Evolutionary conservation across 2,797 vertebrate genomes (phyloP), one percentile per base, ranked within the genome.

Genomic region (Malurus leucopterus): DNA sequence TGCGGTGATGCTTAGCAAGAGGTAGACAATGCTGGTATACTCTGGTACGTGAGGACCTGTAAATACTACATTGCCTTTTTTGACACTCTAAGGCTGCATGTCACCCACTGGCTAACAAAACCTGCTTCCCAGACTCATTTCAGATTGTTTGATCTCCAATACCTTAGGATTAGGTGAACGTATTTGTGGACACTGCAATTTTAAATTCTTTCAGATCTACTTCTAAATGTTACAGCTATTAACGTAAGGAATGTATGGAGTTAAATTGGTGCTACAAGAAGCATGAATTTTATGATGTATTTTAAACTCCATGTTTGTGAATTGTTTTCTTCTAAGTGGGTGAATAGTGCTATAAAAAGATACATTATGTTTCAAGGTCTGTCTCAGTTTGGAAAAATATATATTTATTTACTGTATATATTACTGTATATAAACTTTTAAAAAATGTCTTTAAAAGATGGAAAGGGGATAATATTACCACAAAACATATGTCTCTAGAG

Each of bases 261-360:
- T 91, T 96, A 95, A 96, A 91, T 40, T 67, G 17, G 87, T 90
- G 76, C 80, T 82, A 74, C 43, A 87, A 89, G 86, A 96, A 95
- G 93, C 8, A 44, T 94, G 88, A 96, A 96, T 95, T 96, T 96
- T 93, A 61, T 84, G 46, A 92, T 93, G 59, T 95, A 97, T 96
- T 97, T 97, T 96, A 97, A 96, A 96, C 70, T 95, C 53, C 38
- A 54, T 91, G 82, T 84, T 96, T 88, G 30, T 93, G 92, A 96
- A 96, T 97, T 96, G 91, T 96, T 97, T 95, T 96, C 94, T 96
- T 95, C 86, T 95, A 95, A 96, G 95, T 97, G 95, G 94, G 94
- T 92, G 94, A 95, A 95, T 90, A 93, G 81, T 69, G 47, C 93
- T 97, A 96, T 96, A 96, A 96, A 97, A 97, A 96, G 95, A 93